phyloP scores from a whole-genome alignment of 2,113 vertebrate species.

The Phalacrocorax brasilianus region DNA sequence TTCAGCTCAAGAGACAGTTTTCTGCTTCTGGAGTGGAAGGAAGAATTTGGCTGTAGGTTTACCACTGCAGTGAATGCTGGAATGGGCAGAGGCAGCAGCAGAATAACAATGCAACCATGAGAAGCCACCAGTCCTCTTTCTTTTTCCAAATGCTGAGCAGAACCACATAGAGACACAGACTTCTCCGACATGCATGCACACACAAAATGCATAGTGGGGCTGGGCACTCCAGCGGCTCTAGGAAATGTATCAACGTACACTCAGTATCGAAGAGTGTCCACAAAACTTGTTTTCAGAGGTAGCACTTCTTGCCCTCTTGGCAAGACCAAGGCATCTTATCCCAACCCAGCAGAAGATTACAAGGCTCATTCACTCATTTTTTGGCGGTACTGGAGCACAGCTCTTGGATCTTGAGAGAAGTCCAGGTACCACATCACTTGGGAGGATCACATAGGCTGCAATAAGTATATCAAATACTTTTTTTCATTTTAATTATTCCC shows the following conservation, averaged over 20 bases:
- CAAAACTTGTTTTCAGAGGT: background rate
- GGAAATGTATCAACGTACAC: background rate
- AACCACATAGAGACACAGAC: background rate
- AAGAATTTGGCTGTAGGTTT: background rate
- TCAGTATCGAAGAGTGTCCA: background rate
- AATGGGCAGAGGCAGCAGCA: background rate
- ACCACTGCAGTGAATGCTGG: background rate
- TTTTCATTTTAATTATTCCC: background rate
- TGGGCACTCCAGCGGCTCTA: background rate
- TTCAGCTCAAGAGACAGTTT: background rate
- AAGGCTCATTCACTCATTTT: background rate
- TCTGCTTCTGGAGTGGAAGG: background rate
- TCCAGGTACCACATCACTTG: background rate
- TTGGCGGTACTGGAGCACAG: background rate
- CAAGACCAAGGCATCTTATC: background rate
- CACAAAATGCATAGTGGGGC: no score
- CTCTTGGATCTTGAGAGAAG: background rate
- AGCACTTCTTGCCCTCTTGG: background rate
- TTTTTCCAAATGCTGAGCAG: background rate
- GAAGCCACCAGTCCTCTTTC: background rate
- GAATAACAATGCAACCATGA: background rate
- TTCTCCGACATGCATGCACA: fast-evolving
- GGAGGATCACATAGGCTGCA: background rate
- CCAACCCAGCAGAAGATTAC: background rate
- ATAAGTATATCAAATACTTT: background rate